Conservation (phyloP, 2,113 vertebrate species). For the Drymodes brunneopygia region DNA sequence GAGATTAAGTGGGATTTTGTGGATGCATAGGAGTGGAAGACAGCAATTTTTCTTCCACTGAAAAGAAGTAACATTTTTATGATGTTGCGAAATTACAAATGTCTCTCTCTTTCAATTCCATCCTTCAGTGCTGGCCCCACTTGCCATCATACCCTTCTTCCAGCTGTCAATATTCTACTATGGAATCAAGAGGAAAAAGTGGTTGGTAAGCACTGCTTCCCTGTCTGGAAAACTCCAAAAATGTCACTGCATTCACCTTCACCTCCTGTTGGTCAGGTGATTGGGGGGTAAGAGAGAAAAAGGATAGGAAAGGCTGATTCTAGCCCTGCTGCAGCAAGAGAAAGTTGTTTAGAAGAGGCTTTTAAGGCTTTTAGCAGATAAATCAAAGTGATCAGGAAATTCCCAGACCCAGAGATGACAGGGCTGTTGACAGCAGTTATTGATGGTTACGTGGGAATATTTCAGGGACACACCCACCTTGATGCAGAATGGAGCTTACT, state of each 20-base stretch:
- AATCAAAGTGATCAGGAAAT: not conserved
- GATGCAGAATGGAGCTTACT: not conserved
- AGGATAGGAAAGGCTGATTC: not conserved
- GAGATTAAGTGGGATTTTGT: not conserved
- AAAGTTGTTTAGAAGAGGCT: not conserved
- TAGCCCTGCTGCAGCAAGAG: not conserved
- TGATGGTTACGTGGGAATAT: not conserved
- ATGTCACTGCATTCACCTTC: not conserved
- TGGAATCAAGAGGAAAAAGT: constrained; percentile 36
- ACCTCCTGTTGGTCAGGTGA: not conserved
- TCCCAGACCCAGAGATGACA: too few species aligned
- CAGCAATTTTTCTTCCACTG: not conserved
- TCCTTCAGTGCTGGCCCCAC: constrained; percentile 40
- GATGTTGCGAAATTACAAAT: not conserved
- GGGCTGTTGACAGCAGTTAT: not conserved
- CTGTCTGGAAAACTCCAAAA: not conserved
- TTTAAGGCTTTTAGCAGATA: not conserved
- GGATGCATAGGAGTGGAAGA: not conserved
- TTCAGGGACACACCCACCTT: not conserved
- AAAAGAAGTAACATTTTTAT: not conserved
- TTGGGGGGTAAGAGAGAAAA: not conserved
- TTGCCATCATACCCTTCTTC: constrained; percentile 15
- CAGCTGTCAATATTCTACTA: constrained; percentile 33
- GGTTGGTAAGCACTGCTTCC: constrained; percentile 41
- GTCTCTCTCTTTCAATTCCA: not conserved